Conservation (phyloP, 2,888 invertebrate genomes). For the Imbricaverruca yamaguchii region DNA sequence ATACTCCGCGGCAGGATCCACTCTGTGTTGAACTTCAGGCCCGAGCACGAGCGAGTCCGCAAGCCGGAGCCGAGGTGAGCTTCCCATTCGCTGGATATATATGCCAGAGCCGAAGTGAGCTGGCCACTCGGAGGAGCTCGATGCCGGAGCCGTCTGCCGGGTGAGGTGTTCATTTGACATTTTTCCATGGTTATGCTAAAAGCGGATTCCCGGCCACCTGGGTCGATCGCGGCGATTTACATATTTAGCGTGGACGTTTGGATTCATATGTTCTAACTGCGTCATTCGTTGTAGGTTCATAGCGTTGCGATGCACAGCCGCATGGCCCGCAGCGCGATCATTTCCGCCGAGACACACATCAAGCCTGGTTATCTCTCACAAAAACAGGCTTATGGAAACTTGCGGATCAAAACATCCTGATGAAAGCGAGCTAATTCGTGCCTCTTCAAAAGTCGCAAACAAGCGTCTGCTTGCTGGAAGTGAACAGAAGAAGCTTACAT, state of each 20-base stretch:
- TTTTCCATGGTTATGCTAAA: background rate
- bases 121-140: background rate
- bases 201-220: background rate
- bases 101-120: background rate
- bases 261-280: background rate
- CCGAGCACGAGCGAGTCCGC: background rate
- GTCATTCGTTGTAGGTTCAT: background rate
- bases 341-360: background rate
- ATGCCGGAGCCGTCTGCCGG: background rate
- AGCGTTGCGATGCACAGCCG: background rate
- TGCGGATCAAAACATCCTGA: background rate
- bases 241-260: background rate
- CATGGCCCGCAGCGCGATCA: background rate
- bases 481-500: too few species aligned
- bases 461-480: too few species aligned
- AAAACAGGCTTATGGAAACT: background rate
- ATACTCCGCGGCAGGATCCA: background rate
- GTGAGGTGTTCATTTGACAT: background rate
- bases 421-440: too few species aligned
- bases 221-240: slow-evolving; percentile 5
- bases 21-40: background rate
- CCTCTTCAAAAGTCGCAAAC: too few species aligned
- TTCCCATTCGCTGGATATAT: too few species aligned
- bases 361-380: background rate
- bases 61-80: background rate